Base-by-base conservation (phyloP, 2,888 invertebrate genomes). In the Quadroppia sp. region DNA sequence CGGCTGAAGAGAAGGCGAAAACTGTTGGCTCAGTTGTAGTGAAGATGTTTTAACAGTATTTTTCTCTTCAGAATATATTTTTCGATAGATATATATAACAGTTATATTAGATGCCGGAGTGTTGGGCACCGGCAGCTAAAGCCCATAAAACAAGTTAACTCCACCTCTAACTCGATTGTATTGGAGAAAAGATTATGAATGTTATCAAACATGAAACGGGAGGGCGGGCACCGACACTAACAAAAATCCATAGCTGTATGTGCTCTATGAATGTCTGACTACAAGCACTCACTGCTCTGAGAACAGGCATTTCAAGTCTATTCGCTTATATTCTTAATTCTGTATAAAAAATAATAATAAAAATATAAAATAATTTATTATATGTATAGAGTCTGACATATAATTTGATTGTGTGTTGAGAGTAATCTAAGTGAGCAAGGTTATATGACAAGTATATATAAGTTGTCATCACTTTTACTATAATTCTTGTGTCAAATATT, bases 121-220 rank as follows among this genome's bases (percentile, higher is more conserved):
- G 45, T 45, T 45, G 45, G 45, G 45, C 15, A 9, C 11, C 45
- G 17, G 17, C 17, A 45, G 45, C 20, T 15, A 23, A 50, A 50
- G 59, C 30, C 59, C 28, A 59, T 59, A 30, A 28, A 30, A 11
- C 15, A 3, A 9, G 25, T 13, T 30, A 20, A 59, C 59, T 28
- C 59, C 64, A 64, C 64, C 64, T 17, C 32, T 32, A 25, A 40
- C 20, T 64, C 17, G n/a, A 64, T 64, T 32, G 64, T 36, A 64
- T 64, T 64, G 64, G 64, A 36, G 36, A 64, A 36, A 20, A 36
- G 64, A 64, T 64, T 36, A 64, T 64, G 64, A 64, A 64, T 64
- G 59, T 59, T 30, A 59, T 30, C 30, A 6, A 4, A 4, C 30
- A 30, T 6, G 15, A 30, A 2, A 59, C 3, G 3, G 28, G 25